Percentiles rank a stretch among this genome's conserved stretches.
phyloP scores from a whole-genome alignment of 1,140 invertebrate genomes.

The Nebria ingens region DNA sequence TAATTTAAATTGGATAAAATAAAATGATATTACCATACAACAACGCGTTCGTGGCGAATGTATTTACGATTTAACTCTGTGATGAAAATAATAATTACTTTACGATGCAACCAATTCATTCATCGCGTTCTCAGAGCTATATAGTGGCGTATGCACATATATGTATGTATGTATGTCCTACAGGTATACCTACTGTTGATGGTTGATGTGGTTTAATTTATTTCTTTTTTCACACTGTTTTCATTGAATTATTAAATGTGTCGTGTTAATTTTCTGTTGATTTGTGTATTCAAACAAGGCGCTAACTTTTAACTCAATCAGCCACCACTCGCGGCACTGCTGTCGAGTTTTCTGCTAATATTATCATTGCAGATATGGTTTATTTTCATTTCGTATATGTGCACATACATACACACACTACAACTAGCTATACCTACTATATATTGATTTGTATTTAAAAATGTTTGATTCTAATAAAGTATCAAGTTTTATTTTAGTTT shows the following conservation, averaged over 20 bases:
- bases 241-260: slow-evolving; percentile 23
- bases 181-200: too few relatives aligned
- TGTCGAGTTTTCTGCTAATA: slow-evolving; percentile 19
- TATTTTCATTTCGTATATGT: slow-evolving; percentile 4
- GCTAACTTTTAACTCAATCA: slow-evolving; percentile 25
- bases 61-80: too few relatives aligned
- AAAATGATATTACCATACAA: too few relatives aligned
- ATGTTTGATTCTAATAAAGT: neutral
- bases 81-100: too few relatives aligned
- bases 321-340: slow-evolving; percentile 9
- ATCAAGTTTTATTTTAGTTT: too few relatives aligned
- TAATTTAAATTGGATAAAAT: too few relatives aligned
- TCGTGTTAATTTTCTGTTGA: slow-evolving; percentile 23
- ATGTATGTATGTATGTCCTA: too few relatives aligned
- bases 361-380: slow-evolving; percentile 14
- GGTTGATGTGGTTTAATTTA: too few relatives aligned
- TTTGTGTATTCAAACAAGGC: slow-evolving; percentile 22
- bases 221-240: slow-evolving; percentile 15
- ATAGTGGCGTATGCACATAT: too few relatives aligned
- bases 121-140: too few relatives aligned
- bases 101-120: too few relatives aligned
- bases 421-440: neutral
- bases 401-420: neutral
- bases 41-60: too few relatives aligned
- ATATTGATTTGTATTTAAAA: neutral